Evolutionary conservation across 2,888 invertebrate species (phyloP), one percentile per base, ranked within the genome.

Genomic region (Synanthedon formicaeformis): DNA sequence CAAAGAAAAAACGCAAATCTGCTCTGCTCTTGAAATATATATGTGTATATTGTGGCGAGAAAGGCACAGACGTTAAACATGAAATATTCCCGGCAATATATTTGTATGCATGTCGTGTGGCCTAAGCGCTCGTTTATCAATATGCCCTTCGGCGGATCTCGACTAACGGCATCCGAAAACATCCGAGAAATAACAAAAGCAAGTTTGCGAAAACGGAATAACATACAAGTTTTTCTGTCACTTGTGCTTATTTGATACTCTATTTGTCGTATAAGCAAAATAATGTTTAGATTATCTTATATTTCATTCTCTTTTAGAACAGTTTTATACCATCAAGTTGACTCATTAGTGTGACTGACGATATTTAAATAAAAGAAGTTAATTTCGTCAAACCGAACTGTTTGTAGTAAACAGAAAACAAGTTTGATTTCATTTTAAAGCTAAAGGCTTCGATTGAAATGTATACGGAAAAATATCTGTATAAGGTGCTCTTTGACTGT

Each of bases 81-180:
- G 76, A 81, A 75, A 78, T 78, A 81, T 77, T 73, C 61, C 60
- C 64, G 56, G 65, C 71, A 67, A 69, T 73, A 71, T 78, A 79
- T 81, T 78, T 73, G 75, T 77, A 78, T 80, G 79, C 78, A 71
- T 73, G 76, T 72, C 76, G 69, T 63, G 70, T 57, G 60, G 67
- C 58, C 65, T 75, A 71, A 74, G 65, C 72, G 76, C 73, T 71
- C 78, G 75, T 82, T 78, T 80, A 80, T 82, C 81, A 81, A 81
- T 81, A 78, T 64, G 69, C 74, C 75, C 74, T 77, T 73, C 65
- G 67, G 70, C 70, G 63, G 70, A 72, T 73, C 73, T 66, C 61
- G 62, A 63, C 62, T 67, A 61, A 62, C 59, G 62, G 49, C 49
- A 49, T 49, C 23, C 49, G 63, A 68, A 68, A 70, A 69, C 65